Evolutionary conservation across 1,140 invertebrate species (phyloP).

Genomic region (Atta cephalotes): DNA sequence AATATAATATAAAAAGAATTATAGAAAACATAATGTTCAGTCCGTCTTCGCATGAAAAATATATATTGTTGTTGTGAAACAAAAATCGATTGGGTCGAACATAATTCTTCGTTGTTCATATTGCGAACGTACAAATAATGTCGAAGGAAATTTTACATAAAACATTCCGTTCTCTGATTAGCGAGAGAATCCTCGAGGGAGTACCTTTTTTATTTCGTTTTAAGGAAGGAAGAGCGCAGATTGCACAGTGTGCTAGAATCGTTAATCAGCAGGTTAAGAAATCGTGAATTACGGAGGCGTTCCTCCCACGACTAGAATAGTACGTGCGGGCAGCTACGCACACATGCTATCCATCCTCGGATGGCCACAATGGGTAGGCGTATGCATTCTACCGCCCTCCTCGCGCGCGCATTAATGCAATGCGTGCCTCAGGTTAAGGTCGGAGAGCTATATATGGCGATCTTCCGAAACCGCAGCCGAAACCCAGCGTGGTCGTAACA

Average conservation of each 20-base stretch:
- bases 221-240: background rate
- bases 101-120: background rate
- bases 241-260: background rate
- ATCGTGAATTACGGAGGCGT: constrained; percentile 30
- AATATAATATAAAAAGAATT: background rate
- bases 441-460: constrained; percentile 61
- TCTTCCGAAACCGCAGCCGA: constrained; percentile 75
- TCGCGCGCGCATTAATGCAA: constrained; percentile 74
- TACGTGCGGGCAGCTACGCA: constrained; percentile 49
- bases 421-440: constrained; percentile 79
- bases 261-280: constrained; percentile 36
- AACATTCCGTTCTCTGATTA: background rate
- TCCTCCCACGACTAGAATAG: constrained; percentile 36
- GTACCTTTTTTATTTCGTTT: background rate
- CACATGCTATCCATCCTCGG: constrained; percentile 68
- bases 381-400: constrained; percentile 63
- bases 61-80: background rate
- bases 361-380: constrained; percentile 72
- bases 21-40: background rate
- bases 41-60: background rate
- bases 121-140: background rate
- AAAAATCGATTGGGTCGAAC: background rate
- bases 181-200: no score
- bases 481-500: constrained; percentile 53
- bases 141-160: background rate